Conservation (phyloP, 2,113 vertebrate species). For the Otocyon megalotis region DNA sequence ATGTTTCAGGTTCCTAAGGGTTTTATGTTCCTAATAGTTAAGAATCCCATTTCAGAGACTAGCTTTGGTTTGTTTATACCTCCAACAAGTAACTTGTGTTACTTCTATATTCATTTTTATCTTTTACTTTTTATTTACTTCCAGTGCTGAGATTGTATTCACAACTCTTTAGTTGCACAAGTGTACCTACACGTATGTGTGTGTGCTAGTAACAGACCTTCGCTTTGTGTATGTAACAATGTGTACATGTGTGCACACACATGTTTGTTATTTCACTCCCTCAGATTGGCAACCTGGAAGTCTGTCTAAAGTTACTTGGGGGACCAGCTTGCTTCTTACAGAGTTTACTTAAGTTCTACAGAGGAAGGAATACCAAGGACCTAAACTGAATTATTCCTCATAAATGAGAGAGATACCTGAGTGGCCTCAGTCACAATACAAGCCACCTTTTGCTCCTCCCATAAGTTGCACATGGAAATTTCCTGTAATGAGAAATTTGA, state of each 20-base stretch:
- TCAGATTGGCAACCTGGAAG: constrained; percentile 20
- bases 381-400: constrained; percentile 35
- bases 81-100: neutral
- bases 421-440: neutral
- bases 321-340: constrained; percentile 12
- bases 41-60: neutral
- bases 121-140: constrained; percentile 1
- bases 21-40: neutral
- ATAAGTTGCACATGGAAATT: neutral
- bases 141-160: neutral
- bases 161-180: neutral
- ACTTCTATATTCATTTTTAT: neutral
- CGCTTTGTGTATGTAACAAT: neutral
- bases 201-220: neutral
- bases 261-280: constrained; percentile 58
- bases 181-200: neutral
- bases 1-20: neutral
- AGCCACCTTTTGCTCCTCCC: constrained; percentile 61
- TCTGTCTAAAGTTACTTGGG: constrained; percentile 50
- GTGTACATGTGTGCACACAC: neutral
- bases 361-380: neutral
- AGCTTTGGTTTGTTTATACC: neutral
- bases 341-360: constrained; percentile 47
- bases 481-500: constrained; percentile 41
- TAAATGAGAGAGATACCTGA: neutral